These are phyloP conservation scores for Gastrophryne carolinensis DNA, from an alignment of 2,797 vertebrate genomes.

Conservation along the genomic window DNA sequence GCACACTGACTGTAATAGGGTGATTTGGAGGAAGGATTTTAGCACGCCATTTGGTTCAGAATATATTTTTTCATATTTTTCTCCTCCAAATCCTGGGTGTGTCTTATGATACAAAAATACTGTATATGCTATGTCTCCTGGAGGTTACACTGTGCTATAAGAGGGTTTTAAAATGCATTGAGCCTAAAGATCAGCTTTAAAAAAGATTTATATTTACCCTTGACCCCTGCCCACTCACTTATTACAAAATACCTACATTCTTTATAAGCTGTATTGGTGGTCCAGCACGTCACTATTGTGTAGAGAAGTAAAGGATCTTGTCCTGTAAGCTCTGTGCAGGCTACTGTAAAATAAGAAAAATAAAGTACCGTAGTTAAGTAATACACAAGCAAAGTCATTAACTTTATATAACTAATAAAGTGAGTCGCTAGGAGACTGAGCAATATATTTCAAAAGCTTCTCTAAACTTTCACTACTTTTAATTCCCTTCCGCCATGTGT, in stretches of 20 bases:
- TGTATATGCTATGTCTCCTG: too few relatives aligned
- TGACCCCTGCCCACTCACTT: too few relatives aligned
- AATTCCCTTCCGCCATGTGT: conserved; percentile 24
- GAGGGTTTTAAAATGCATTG: too few relatives aligned
- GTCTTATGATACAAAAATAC: too few relatives aligned
- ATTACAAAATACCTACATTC: conserved; percentile 65
- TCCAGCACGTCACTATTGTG: conserved; percentile 71
- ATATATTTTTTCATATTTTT: too few relatives aligned
- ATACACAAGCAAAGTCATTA: not conserved
- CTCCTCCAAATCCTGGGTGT: too few relatives aligned
- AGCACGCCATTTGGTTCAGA: too few relatives aligned
- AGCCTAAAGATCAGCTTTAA: too few relatives aligned
- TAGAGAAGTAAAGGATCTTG: conserved; percentile 70
- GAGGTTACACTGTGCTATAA: too few relatives aligned
- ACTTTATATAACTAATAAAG: not conserved
- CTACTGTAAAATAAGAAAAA: conserved; percentile 54
- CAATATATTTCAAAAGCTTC: conserved; percentile 5
- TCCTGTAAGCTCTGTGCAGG: conserved; percentile 60
- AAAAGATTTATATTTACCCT: too few relatives aligned
- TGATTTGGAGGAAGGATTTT: too few relatives aligned
- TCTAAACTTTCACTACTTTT: conserved; percentile 4
- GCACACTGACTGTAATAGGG: too few relatives aligned
- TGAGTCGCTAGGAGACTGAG: not conserved
- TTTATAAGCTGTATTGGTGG: conserved; percentile 67
- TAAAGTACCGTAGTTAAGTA: not conserved